phyloP scores from a whole-genome alignment of 2,797 vertebrate species.

The Manis pentadactyla region DNA sequence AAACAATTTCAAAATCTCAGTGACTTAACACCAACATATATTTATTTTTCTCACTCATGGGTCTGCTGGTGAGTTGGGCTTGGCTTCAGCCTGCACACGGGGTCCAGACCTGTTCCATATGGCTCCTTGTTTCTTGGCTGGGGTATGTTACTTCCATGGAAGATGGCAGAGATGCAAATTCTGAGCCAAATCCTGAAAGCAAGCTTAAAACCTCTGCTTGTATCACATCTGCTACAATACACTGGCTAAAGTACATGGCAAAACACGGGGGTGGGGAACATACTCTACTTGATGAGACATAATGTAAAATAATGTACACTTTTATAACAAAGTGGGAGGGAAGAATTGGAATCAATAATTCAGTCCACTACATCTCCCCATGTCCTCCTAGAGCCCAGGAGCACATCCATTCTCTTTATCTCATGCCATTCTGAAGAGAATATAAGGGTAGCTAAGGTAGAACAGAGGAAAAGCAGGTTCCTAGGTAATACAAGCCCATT shows the following conservation, averaged over 20 bases:
- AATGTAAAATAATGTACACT: background rate
- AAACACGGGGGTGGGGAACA: fast-evolving
- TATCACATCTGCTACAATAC: background rate
- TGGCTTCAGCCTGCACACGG: background rate
- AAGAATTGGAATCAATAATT: background rate
- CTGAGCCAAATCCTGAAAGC: background rate
- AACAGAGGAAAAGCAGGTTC: background rate
- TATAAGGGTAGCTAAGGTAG: background rate
- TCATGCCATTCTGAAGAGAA: background rate
- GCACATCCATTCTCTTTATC: background rate
- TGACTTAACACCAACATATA: background rate
- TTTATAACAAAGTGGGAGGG: background rate
- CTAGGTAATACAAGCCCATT: background rate
- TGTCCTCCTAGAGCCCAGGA: background rate
- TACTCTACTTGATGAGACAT: background rate
- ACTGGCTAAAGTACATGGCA: background rate
- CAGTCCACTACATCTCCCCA: background rate
- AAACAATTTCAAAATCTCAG: background rate
- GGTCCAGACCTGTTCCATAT: background rate
- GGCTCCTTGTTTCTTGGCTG: background rate
- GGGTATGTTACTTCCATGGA: background rate
- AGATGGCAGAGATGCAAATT: background rate
- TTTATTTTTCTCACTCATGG: background rate
- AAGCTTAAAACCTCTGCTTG: background rate
- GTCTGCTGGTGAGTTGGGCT: background rate